Evolutionary conservation across 2,797 vertebrate species (phyloP).

Genomic region (Bufotes viridis): DNA sequence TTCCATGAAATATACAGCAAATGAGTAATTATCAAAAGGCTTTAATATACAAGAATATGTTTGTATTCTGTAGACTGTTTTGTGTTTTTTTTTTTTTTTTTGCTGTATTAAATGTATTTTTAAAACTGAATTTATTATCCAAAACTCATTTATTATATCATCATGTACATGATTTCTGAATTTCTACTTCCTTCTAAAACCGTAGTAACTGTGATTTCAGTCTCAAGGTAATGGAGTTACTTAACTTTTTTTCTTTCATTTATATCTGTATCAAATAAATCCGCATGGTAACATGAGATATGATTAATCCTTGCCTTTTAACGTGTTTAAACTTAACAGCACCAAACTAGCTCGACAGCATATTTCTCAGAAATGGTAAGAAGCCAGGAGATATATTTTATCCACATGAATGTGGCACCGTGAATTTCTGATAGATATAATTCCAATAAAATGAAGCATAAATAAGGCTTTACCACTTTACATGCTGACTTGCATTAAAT

Average conservation of each 20-base stretch:
- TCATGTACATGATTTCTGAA: neutral
- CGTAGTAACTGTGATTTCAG: neutral
- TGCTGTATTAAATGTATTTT: no score
- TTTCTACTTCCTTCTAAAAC: neutral
- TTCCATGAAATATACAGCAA: no score
- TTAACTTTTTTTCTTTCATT: neutral
- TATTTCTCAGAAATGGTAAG: neutral
- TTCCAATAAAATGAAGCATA: neutral
- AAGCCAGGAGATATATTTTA: neutral
- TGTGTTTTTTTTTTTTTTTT: no score
- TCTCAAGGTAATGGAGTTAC: neutral
- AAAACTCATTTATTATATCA: no score
- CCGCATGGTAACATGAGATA: slow-evolving; percentile 28
- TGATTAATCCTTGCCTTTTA: slow-evolving; percentile 4
- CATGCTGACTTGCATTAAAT: neutral
- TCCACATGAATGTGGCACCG: neutral
- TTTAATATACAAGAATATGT: no score
- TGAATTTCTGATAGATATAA: neutral
- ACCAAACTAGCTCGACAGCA: neutral
- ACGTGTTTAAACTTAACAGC: neutral
- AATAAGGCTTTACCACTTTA: neutral
- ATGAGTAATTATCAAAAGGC: no score
- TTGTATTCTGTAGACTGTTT: no score
- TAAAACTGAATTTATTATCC: no score
- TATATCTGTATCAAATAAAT: slow-evolving; percentile 3